Evolutionary conservation across 2,888 invertebrate genomes (phyloP).

Genomic region (Ceraclea dissimilis): DNA sequence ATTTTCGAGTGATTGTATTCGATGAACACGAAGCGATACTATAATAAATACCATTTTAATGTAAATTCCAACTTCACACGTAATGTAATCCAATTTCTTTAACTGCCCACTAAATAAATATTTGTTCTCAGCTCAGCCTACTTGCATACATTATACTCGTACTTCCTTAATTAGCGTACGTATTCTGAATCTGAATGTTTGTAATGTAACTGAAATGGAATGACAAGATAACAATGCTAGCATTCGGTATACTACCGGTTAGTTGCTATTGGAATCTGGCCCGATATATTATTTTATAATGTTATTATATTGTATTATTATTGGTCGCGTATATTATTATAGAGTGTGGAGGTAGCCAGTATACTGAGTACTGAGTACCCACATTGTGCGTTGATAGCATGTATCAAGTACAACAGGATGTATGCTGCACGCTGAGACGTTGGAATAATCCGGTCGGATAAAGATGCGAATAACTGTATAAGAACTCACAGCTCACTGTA

Average conservation of each 20-base stretch:
- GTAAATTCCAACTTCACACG: no score
- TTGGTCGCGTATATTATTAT: no score
- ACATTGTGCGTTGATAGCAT: neutral
- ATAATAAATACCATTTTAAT: no score
- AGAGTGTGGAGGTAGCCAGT: no score
- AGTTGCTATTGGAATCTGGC: neutral
- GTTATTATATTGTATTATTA: no score
- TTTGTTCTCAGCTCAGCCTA: neutral
- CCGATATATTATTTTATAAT: neutral
- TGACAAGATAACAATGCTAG: neutral
- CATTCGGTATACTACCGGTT: neutral
- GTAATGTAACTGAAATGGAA: no score
- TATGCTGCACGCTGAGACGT: neutral
- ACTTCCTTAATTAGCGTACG: neutral
- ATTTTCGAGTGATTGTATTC: no score
- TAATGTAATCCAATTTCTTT: neutral
- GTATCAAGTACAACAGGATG: neutral
- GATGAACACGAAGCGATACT: no score
- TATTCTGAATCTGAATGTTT: neutral
- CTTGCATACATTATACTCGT: constrained; percentile 1
- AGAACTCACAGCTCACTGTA: neutral
- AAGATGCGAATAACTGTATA: constrained; percentile 1
- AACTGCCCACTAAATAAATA: neutral
- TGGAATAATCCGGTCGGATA: neutral
- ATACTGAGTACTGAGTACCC: no score